Evolutionary conservation across 2,888 invertebrate genomes (phyloP).

Genomic region (Tachina lurida): DNA sequence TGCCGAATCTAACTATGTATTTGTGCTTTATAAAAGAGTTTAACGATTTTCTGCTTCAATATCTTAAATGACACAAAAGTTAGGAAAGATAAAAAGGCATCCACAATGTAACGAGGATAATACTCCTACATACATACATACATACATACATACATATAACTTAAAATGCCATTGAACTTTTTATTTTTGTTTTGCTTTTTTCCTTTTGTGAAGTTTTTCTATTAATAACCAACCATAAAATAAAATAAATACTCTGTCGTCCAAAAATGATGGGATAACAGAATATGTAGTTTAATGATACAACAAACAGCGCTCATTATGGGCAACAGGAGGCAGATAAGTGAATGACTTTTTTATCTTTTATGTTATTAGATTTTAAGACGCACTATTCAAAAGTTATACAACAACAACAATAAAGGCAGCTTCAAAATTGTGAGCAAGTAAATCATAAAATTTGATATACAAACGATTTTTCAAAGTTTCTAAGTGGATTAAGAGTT

Average conservation of each 20-base stretch:
- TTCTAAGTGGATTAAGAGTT: not conserved
- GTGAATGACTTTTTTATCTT: not conserved
- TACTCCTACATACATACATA: not conserved
- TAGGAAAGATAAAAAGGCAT: constrained; percentile 21
- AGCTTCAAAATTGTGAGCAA: not conserved
- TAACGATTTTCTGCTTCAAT: constrained; percentile 63
- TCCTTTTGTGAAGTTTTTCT: constrained; percentile 32
- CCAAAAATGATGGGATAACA: constrained; percentile 37
- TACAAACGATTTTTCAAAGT: not conserved
- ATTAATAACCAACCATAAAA: constrained; percentile 14
- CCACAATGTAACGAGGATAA: constrained; percentile 20
- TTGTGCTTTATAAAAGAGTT: constrained; percentile 37
- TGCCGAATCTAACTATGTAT: constrained; percentile 33
- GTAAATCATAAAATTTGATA: not conserved
- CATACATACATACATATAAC: not conserved
- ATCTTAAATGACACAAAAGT: constrained; percentile 55
- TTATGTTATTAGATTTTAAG: not conserved
- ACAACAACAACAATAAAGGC: not conserved
- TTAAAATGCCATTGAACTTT: constrained; percentile 63
- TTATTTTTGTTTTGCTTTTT: constrained; percentile 14
- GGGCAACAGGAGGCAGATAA: not conserved
- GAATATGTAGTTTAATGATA: constrained; percentile 53
- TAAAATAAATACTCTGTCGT: constrained; percentile 33
- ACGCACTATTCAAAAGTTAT: not conserved
- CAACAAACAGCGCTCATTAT: constrained; percentile 22